Conservation (phyloP, 2,797 vertebrate species). For the Esox lucius region DNA sequence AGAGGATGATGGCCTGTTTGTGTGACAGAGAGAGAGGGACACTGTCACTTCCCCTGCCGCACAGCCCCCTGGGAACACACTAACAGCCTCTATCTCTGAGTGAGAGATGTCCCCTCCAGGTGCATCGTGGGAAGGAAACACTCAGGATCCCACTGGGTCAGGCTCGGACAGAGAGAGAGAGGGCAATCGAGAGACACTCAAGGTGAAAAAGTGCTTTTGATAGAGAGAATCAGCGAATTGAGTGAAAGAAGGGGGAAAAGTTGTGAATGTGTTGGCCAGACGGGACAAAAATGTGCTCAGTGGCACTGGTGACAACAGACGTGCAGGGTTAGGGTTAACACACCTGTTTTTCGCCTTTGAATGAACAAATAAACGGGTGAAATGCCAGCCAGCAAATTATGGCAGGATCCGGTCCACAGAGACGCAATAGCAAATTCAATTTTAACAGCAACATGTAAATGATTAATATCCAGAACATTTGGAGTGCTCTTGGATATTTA, state of each 20-base stretch:
- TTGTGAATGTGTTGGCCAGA: slow-evolving; percentile 45
- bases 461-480: slow-evolving; percentile 32
- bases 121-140: slow-evolving; percentile 74
- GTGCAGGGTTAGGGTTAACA: background rate
- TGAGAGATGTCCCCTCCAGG: slow-evolving; percentile 71
- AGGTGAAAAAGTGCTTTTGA: slow-evolving; percentile 70
- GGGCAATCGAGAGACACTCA: slow-evolving; percentile 50
- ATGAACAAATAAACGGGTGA: slow-evolving; percentile 29
- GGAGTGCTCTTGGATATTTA: slow-evolving; percentile 62
- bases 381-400: background rate
- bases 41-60: slow-evolving; percentile 56
- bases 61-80: slow-evolving; percentile 69
- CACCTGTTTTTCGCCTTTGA: slow-evolving; percentile 6
- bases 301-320: slow-evolving; percentile 18
- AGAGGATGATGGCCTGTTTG: slow-evolving; percentile 53
- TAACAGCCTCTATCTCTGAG: slow-evolving; percentile 72
- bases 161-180: slow-evolving; percentile 18
- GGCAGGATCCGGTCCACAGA: background rate
- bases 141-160: slow-evolving; percentile 66
- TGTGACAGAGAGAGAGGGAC: slow-evolving; percentile 55
- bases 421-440: background rate
- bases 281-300: slow-evolving; percentile 46
- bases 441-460: background rate
- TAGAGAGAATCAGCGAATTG: slow-evolving; percentile 22
- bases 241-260: slow-evolving; percentile 24